Evolutionary conservation across 2,888 invertebrate species (phyloP).

Genomic region (Caenorhabditis panamensis): DNA sequence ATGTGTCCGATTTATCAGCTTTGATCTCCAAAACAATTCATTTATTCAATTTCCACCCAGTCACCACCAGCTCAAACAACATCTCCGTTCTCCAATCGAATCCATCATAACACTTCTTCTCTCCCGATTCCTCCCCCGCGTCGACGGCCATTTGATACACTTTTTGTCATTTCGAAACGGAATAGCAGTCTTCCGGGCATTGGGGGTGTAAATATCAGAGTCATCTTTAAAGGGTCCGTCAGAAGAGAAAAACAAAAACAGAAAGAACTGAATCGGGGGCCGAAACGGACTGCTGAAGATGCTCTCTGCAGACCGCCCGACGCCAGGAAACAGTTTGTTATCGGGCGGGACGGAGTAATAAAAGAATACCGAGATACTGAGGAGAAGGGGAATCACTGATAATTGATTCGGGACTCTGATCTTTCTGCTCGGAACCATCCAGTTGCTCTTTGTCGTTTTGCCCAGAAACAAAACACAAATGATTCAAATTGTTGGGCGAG

Average conservation of each 20-base stretch:
- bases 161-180: slow-evolving; percentile 1
- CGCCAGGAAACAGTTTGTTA: background rate
- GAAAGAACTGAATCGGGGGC: background rate
- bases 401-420: too few species aligned
- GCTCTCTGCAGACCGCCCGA: background rate
- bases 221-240: background rate
- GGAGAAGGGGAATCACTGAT: background rate
- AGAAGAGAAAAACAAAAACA: background rate
- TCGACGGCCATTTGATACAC: background rate
- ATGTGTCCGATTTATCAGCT: slow-evolving; percentile 1
- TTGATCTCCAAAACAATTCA: background rate
- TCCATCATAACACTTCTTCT: background rate
- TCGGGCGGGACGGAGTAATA: background rate
- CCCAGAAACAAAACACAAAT: slow-evolving; percentile 36
- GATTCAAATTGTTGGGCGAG: background rate
- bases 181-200: too few species aligned
- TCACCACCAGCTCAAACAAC: too few species aligned
- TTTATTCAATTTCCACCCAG: background rate
- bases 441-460: too few species aligned
- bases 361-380: background rate
- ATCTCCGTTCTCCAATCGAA: too few species aligned
- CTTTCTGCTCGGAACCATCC: too few species aligned
- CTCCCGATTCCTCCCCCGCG: background rate
- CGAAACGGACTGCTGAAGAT: too few species aligned
- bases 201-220: too few species aligned